Conservation (phyloP, 2,797 vertebrate genomes). For the Dipus sagitta region DNA sequence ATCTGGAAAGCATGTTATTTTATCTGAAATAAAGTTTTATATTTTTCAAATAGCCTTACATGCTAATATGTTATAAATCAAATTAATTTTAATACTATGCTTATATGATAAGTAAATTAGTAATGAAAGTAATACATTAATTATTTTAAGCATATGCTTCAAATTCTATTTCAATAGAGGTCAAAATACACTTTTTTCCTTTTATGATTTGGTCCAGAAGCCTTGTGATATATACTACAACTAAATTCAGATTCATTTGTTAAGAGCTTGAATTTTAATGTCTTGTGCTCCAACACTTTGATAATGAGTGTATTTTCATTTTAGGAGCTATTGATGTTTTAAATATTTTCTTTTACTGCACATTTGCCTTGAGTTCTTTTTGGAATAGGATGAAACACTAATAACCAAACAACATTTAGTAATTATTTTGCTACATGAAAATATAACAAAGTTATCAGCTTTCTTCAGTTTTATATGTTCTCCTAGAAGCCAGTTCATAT, state of each 20-base stretch:
- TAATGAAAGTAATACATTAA: constrained; percentile 46
- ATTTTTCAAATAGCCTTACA: constrained; percentile 35
- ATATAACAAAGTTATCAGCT: neutral
- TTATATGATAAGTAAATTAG: neutral
- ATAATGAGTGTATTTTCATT: neutral
- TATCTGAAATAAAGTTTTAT: neutral
- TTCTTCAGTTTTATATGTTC: neutral
- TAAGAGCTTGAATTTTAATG: constrained; percentile 31
- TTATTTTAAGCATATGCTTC: neutral
- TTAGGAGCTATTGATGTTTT: neutral
- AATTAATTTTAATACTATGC: constrained; percentile 22
- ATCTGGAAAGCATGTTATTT: constrained; percentile 40
- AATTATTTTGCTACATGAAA: neutral
- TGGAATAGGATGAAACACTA: neutral
- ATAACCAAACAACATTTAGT: constrained; percentile 19
- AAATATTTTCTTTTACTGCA: neutral
- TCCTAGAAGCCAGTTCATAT: constrained; percentile 22
- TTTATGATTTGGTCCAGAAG: constrained; percentile 21
- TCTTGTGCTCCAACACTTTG: neutral
- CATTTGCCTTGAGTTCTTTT: constrained; percentile 6
- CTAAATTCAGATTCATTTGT: constrained; percentile 29
- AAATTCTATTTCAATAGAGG: constrained; percentile 35
- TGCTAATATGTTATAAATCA: neutral
- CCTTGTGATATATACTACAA: neutral
- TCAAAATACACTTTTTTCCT: neutral